Evolutionary conservation across 2,888 invertebrate genomes (phyloP), one percentile per base, ranked within the genome.

Genomic region (Malachius bipustulatus): DNA sequence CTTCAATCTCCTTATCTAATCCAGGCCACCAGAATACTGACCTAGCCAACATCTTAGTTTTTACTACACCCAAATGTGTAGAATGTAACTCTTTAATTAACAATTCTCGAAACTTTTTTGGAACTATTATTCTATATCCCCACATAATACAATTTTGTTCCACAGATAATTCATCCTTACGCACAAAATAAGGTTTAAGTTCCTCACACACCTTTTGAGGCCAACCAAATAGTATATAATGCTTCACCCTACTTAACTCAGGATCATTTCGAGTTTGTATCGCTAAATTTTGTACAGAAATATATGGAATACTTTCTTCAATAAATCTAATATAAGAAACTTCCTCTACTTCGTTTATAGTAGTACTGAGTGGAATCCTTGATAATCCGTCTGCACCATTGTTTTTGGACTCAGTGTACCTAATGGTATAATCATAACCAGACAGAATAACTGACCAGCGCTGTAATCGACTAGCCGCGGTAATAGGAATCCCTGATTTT

Each of bases 401-500:
- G 2, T 31, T 16, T 8, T 37, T 16, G 4, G 45, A 47, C 14
- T 40, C 43, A 6, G 46, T 30, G 14, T 44, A 43, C 10, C 16
- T 12, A 11, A 47, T 43, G 2, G 45, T 38, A 36, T 41, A 48
- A 19, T 45, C 27, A 35, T 45, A 50, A 14, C 30, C 43, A 2
- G 47, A 44, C 11, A 49, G 39, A 2, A 35, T 36, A 15, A 47
- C 14, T 1, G 42, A 41, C 26, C 43, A 45, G 3, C 47, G 38
- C 26, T 44, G 42, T 13, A 47, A 34, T 27, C 43, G 29, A 31
- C 47, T 52, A 1, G 55, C 52, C 3, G 54, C 49, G 48, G 55
- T 50, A 33, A 46, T 42, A 30, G 55, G 53, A 9, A 52, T 51
- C 6, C 48, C 38, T 37, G 52, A 52, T 8, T 40, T 49, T 1